Evolutionary conservation across 2,888 invertebrate genomes (phyloP).

Genomic region (Tetragonula carbonaria): DNA sequence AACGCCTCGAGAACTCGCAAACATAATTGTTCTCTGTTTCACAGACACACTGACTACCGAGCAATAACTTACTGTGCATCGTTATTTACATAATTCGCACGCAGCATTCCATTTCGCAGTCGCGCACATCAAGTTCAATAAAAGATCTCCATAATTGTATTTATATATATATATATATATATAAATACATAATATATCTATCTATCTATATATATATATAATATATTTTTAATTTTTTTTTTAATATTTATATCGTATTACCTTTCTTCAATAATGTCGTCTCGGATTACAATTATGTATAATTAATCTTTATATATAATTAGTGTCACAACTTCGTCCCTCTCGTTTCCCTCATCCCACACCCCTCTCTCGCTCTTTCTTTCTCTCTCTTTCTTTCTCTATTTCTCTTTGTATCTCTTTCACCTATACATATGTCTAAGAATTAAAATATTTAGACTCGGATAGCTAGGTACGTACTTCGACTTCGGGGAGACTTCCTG

Average conservation of each 20-base stretch:
- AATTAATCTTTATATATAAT: constrained; percentile 64
- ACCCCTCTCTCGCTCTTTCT: constrained; percentile 3
- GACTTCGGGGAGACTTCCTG: constrained; percentile 44
- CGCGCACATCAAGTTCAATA: constrained; percentile 68
- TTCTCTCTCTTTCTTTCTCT: neutral
- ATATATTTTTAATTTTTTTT: constrained; percentile 65
- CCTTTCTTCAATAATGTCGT: constrained; percentile 61
- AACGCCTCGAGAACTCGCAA: constrained; percentile 34
- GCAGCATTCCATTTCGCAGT: constrained; percentile 51
- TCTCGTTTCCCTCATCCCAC: neutral
- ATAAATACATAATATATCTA: constrained; percentile 66
- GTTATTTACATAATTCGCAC: constrained; percentile 70
- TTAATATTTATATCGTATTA: constrained; percentile 65
- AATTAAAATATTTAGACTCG: constrained; percentile 78
- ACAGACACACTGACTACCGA: constrained; percentile 69
- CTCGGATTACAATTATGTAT: constrained; percentile 68
- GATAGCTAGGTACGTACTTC: constrained; percentile 73
- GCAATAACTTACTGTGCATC: constrained; percentile 68
- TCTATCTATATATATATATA: constrained; percentile 61
- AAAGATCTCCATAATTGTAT: constrained; percentile 58
- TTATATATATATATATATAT: constrained; percentile 61
- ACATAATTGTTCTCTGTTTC: constrained; percentile 53
- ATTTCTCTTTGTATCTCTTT: neutral
- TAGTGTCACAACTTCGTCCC: constrained; percentile 36
- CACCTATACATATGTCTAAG: constrained; percentile 45